Evolutionary conservation across 2,113 vertebrate species (phyloP), one percentile per base, ranked within the genome.

Genomic region (Coracopsis vasa): DNA sequence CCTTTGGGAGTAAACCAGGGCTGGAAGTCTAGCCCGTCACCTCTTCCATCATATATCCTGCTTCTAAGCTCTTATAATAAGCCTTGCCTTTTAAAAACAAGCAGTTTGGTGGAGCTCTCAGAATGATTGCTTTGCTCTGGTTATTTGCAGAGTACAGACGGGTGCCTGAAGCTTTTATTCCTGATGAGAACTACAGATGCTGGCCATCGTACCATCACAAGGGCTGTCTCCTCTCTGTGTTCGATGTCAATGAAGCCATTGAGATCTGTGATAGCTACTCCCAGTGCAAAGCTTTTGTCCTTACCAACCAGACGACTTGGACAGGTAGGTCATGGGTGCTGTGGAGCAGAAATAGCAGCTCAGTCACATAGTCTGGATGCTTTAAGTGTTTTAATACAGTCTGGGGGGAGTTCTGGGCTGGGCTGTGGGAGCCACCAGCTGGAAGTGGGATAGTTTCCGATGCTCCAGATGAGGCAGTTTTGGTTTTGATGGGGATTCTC

Each of bases 121-220:
- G 69, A 91, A 42, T 0, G 1, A 39, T 51, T 53, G 47, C 62
- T 94, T 83, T 89, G 41, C 80, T 89, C 72, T 95, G 66, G 25
- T 95, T 89, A 27, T 70, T 95, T 92, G 54, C 95, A 99, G 99
- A 98, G 77, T 99, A 99, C 96, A 98, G 91, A 70, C 96, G 95
- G 33, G 90, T 99, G 60, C 95, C 97, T 44, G 97, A 97, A 66
- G 97, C 97, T 70, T 95, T 97, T 64, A 98, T 99, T 79, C 88
- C 96, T 23, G 97, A 97, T 60, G 98, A 98, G 44, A 98, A 99
- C 96, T 99, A 99, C 96, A 98, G 97, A 79, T 99, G 99, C 92
- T 99, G 99, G 99, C 99, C 98, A 2, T 99, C 99, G 50, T 98
- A 99, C 95, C 98, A 98, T 66, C 99, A 99, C 2, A 98, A 98